Base-by-base conservation (phyloP, 2,888 invertebrate species). In the Trilocha varians region DNA sequence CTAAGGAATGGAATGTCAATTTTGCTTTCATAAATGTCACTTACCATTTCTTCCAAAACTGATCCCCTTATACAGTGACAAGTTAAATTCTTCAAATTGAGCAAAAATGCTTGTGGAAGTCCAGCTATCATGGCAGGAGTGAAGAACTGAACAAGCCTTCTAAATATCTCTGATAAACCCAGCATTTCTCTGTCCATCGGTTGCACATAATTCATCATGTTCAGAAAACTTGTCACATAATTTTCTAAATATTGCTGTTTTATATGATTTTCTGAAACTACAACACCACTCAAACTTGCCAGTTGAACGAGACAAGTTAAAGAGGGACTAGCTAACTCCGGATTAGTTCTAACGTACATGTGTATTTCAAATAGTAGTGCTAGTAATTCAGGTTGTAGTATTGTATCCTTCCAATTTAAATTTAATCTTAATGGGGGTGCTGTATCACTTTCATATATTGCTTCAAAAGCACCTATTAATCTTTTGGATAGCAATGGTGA, bases 281-380 rank as follows among this genome's bases (percentile, higher is more conserved):
- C 70, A 3, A 73, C 71, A 3, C 85, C 85, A 46, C 82, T 82
- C 15, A 85, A 60, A 57, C 84, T 83, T 5, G 84, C 85, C 44
- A 97, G 77, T 67, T 96, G 96, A 8, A 93, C 91, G 36, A 97
- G 82, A 71, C 96, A 96, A 40, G 90, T 92, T 43, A 96, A 76
- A 1, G 94, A 92, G 47, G 93, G 92, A 65, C 92, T 92, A 6
- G 92, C 89, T 55, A 96, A 82, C 36, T 92, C 90, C 15, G 91
- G 90, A 63, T 91, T 90, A 36, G 89, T 88, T 37, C 95, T 87
- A 4, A 96, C 91, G 79, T 93, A 93, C 88, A 92, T 90, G 72
- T 96, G 95, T 32, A 93, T 84, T 65, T 91, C 91, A 66, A 95
- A 96, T 79, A 95, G 93, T 33, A 96, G 71, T n/a, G 91, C 88